These are phyloP conservation scores for Uropetala carovei DNA, from an alignment of 2,888 invertebrate genomes.

Conservation along the genomic window DNA sequence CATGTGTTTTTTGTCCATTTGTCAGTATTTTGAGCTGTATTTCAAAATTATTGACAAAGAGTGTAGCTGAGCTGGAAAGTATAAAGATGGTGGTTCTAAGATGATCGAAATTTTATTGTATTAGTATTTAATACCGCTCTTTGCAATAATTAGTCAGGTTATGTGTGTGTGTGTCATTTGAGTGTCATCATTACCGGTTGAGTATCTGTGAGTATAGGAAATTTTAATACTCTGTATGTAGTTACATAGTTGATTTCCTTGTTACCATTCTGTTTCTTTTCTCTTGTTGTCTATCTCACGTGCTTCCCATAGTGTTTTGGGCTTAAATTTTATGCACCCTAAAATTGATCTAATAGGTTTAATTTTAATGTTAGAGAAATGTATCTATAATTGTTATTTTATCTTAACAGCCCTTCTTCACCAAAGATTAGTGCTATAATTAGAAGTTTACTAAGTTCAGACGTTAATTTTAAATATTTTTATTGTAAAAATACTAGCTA, in stretches of 20 bases:
- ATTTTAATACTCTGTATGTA: background rate
- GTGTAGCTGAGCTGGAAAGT: background rate
- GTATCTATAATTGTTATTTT: background rate
- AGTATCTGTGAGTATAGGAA: slow-evolving; percentile 30
- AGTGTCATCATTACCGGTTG: slow-evolving; percentile 31
- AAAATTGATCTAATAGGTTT: slow-evolving; percentile 1
- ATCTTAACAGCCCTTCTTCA: slow-evolving; percentile 42
- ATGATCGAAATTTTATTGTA: slow-evolving; percentile 29
- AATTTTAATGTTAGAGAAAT: background rate
- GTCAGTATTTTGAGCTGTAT: slow-evolving; percentile 35
- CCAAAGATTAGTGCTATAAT: slow-evolving; percentile 58
- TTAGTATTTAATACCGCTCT: slow-evolving; percentile 50
- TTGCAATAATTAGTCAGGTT: slow-evolving; percentile 54
- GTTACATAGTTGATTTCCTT: background rate
- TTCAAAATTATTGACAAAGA: slow-evolving; percentile 32
- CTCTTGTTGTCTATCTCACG: background rate
- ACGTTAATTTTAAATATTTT: background rate
- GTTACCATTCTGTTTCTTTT: slow-evolving; percentile 1
- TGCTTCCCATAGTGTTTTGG: background rate
- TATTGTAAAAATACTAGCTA: background rate
- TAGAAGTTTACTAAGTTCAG: slow-evolving; percentile 16
- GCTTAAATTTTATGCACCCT: background rate
- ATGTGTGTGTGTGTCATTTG: slow-evolving; percentile 40
- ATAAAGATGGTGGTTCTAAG: slow-evolving; percentile 32
- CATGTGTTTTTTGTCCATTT: slow-evolving; percentile 51